Conservation (phyloP, 2,888 invertebrate species). For the Stenichneumon culpator region DNA sequence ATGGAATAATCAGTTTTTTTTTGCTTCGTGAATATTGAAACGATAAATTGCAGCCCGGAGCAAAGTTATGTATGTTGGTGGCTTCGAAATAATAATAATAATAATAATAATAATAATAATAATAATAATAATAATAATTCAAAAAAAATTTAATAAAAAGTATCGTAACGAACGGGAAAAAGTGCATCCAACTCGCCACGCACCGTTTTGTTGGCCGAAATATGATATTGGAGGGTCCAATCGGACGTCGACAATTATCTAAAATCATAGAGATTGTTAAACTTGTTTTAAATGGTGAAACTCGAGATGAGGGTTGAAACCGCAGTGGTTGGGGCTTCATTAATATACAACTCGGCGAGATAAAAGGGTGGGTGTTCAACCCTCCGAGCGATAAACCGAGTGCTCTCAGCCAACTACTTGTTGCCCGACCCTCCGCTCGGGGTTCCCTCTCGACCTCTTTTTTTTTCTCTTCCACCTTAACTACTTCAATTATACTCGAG, state of each 20-base stretch:
- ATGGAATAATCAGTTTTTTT: not conserved
- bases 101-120: not conserved
- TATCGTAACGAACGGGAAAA: not conserved
- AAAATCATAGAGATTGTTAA: slow-evolving; percentile 24
- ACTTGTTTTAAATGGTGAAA: slow-evolving; percentile 16
- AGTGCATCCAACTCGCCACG: not conserved
- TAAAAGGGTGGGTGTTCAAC: slow-evolving; percentile 15
- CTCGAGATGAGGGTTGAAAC: not conserved
- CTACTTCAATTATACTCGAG: slow-evolving; percentile 18
- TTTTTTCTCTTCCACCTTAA: slow-evolving; percentile 11
- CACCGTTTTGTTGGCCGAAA: not conserved
- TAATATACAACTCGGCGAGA: slow-evolving; percentile 30
- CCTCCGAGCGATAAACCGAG: slow-evolving; percentile 35
- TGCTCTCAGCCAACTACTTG: slow-evolving; percentile 39
- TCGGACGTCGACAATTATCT: not conserved
- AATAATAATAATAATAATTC: not conserved
- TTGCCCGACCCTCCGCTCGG: slow-evolving; percentile 33
- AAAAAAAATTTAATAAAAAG: not conserved
- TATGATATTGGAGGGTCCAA: not conserved
- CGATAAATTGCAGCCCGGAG: not conserved
- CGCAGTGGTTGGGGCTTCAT: slow-evolving; percentile 12
- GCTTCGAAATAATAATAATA: not conserved
- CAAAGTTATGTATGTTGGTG: not conserved
- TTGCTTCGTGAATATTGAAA: not conserved
- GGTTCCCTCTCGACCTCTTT: not conserved